These are phyloP conservation scores for Saccostrea glomerata DNA, from an alignment of 1,140 invertebrate species.

Conservation along the genomic window DNA sequence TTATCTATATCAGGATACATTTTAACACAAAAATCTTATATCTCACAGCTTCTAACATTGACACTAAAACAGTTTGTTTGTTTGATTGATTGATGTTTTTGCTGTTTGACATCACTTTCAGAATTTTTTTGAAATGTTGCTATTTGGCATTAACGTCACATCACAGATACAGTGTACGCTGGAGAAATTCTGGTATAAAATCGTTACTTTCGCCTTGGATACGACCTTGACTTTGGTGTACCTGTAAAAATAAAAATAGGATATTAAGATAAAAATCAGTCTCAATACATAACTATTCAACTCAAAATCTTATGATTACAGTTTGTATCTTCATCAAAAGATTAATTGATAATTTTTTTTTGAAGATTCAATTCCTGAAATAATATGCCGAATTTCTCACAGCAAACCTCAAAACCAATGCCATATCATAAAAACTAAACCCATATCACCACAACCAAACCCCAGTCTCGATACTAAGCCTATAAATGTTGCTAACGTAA, in stretches of 20 bases:
- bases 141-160: neutral
- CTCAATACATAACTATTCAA: neutral
- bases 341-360: neutral
- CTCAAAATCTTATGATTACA: no score
- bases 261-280: neutral
- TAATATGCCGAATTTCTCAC: neutral
- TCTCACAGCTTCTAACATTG: neutral
- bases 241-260: neutral
- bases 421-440: no score
- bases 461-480: no score
- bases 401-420: neutral
- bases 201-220: neutral
- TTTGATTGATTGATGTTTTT: neutral
- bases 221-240: conserved; percentile 27
- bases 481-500: no score
- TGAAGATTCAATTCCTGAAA: neutral
- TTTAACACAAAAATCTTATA: neutral
- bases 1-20: no score
- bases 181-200: neutral
- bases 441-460: no score
- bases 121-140: neutral
- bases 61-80: neutral
- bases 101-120: neutral
- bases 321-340: neutral
- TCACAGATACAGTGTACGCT: neutral